Conservation (phyloP, 2,797 vertebrate species). For the Centroberyx gerrardi region DNA sequence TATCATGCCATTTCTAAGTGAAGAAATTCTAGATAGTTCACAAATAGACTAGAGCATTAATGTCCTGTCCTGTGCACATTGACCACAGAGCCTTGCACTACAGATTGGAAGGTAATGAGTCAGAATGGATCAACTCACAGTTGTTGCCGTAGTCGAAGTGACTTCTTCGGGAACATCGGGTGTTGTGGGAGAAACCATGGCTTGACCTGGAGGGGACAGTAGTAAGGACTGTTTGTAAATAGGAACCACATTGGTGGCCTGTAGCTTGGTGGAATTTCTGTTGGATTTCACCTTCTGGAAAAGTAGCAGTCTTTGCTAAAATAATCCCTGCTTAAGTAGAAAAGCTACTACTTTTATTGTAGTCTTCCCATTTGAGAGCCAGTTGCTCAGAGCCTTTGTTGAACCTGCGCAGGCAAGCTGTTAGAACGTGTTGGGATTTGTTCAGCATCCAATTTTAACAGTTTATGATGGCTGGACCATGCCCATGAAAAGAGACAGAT, state of each 20-base stretch:
- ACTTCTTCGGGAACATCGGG: slow-evolving; percentile 61
- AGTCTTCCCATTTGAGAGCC: slow-evolving; percentile 9
- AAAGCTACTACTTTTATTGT: neutral
- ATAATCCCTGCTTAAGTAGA: neutral
- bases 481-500: slow-evolving; percentile 53
- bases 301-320: slow-evolving; percentile 1
- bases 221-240: slow-evolving; percentile 33
- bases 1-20: neutral
- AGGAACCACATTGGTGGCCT: slow-evolving; percentile 11
- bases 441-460: slow-evolving; percentile 43
- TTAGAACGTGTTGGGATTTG: slow-evolving; percentile 41
- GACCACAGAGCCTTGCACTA: neutral
- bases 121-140: slow-evolving; percentile 71
- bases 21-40: neutral
- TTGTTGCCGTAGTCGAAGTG: slow-evolving; percentile 65
- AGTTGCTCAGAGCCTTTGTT: slow-evolving; percentile 15
- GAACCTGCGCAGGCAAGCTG: slow-evolving; percentile 35
- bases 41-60: neutral
- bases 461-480: slow-evolving; percentile 47
- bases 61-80: neutral
- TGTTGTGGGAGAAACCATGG: slow-evolving; percentile 66
- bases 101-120: neutral
- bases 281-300: neutral
- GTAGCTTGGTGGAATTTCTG: neutral
- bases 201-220: slow-evolving; percentile 72